Conservation (phyloP, 92 coral and sea anemone genomes). For the Virgularia gustaviana region DNA sequence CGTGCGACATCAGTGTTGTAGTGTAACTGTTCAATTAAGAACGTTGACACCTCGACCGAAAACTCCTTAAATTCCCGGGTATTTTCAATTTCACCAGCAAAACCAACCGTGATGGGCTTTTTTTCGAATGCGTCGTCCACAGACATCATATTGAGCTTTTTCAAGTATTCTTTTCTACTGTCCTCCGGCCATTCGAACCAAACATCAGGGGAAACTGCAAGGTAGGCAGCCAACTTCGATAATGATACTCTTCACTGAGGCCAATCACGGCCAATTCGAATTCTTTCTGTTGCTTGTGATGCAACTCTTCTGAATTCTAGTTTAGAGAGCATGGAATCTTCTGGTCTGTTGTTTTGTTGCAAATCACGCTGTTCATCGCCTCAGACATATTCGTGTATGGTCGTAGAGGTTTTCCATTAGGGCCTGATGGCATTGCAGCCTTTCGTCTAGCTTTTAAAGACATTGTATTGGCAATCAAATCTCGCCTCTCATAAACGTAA, state of each 20-base stretch:
- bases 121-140: conserved; percentile 31
- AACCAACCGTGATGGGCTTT: conserved; percentile 26
- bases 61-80: conserved; percentile 29
- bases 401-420: conserved; percentile 32
- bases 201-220: conserved; percentile 36
- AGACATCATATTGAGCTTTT: conserved; percentile 41
- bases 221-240: conserved; percentile 29
- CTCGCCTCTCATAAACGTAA: conserved; percentile 20
- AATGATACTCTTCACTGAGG: conserved; percentile 40
- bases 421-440: conserved; percentile 38
- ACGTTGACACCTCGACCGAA: conserved; percentile 5
- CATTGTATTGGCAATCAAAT: conserved; percentile 37
- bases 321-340: conserved; percentile 15
- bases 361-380: conserved; percentile 19
- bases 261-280: conserved; percentile 37
- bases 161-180: conserved; percentile 33
- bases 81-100: not conserved
- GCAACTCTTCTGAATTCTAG: conserved; percentile 54
- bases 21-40: conserved; percentile 3
- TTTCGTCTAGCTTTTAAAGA: conserved; percentile 39
- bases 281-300: conserved; percentile 40
- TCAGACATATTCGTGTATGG: conserved; percentile 29
- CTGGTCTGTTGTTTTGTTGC: conserved; percentile 12
- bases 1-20: conserved; percentile 35
- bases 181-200: conserved; percentile 55